Conservation (phyloP, 2,113 vertebrate genomes). For the Himantopus leucocephalus region DNA sequence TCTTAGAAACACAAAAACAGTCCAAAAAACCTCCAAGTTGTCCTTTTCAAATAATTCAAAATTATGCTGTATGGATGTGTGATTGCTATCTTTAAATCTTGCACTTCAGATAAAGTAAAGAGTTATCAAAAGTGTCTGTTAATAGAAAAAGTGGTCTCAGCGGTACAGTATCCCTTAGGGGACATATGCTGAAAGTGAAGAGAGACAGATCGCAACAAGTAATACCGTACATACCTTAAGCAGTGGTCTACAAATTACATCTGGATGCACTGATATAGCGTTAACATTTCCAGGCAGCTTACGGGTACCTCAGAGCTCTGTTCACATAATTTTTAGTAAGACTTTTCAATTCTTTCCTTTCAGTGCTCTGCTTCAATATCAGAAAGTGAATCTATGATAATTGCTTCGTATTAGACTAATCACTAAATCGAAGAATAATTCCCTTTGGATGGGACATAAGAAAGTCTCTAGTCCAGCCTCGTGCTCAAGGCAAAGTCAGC, state of each 20-base stretch:
- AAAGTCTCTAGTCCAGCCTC: not conserved
- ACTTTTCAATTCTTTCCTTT: not conserved
- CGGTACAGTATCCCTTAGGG: not conserved
- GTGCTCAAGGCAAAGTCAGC: not conserved
- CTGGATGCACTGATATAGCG: not conserved
- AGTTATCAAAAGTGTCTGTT: not conserved
- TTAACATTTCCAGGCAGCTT: not conserved
- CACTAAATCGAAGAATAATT: not conserved
- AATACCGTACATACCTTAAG: not conserved
- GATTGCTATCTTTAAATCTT: not conserved
- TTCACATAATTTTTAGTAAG: not conserved
- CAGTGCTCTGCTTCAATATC: not conserved
- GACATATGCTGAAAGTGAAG: not conserved
- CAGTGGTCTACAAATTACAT: not conserved
- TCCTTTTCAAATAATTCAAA: not conserved
- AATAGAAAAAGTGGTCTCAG: not conserved
- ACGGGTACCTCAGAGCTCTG: not conserved
- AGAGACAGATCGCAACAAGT: not conserved
- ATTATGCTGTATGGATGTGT: no score
- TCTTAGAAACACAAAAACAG: not conserved
- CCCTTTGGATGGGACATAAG: not conserved
- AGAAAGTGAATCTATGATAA: not conserved
- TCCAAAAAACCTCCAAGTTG: fast-evolving
- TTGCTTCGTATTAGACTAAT: not conserved
- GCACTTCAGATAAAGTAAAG: not conserved